These are phyloP conservation scores for Salvelinus namaycush DNA, from an alignment of 2,113 vertebrate species.

Conservation along the genomic window DNA sequence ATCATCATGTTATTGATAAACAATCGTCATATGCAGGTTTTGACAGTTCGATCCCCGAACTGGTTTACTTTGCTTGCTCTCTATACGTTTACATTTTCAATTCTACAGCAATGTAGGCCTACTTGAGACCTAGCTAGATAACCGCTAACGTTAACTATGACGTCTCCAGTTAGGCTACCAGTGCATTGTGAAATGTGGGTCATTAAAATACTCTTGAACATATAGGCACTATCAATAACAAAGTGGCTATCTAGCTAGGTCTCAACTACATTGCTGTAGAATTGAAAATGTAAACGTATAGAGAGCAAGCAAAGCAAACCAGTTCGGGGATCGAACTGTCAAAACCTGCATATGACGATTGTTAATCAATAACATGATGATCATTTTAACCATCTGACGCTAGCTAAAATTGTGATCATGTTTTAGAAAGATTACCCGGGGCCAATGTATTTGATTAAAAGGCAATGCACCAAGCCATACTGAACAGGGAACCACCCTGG, in stretches of 20 bases:
- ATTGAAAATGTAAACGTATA: background rate
- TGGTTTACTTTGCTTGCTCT: no score
- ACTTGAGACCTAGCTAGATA: background rate
- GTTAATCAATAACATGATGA: background rate
- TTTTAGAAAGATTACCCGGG: background rate
- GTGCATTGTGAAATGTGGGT: background rate
- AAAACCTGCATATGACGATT: background rate
- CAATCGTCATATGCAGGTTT: background rate
- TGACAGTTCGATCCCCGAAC: background rate
- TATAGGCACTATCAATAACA: background rate
- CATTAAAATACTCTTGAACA: background rate
- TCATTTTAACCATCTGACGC: background rate
- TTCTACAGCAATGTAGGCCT: background rate
- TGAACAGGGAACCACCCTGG: slow-evolving; percentile 4
- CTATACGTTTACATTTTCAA: background rate
- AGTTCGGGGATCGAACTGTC: background rate
- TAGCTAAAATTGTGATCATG: background rate
- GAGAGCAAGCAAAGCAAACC: no score
- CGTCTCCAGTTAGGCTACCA: background rate
- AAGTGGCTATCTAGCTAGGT: background rate
- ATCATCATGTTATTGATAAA: background rate
- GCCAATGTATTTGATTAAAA: background rate
- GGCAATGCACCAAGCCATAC: background rate
- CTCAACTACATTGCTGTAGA: background rate
- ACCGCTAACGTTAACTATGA: background rate